Evolutionary conservation across 1,140 invertebrate species (phyloP), one percentile per base, ranked within the genome.

Genomic region (Orchesella cincta): DNA sequence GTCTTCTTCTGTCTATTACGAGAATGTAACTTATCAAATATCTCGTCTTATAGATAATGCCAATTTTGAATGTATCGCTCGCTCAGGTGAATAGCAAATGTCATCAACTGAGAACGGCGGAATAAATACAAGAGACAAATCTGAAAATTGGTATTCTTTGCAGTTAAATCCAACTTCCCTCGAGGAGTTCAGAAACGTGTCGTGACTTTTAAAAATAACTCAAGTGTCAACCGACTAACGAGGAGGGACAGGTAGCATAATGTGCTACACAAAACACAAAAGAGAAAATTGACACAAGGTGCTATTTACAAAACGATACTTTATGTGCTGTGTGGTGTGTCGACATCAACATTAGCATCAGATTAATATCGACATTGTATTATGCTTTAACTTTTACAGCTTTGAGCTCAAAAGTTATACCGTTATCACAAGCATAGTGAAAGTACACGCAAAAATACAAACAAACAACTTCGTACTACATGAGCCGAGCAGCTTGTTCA

Each of bases 201-300:
- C 23, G 52, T 12, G 52, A 57, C 8, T 57, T 57, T 57, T n/a
- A 57, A 57, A 57, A 57, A 57, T 57, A 57, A 57, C 23, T 14
- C 52, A 14, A 57, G 52, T 57, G 52, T 57, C 52, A 57, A 57
- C 52, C 23, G 39, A 5, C 39, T 46, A 18, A 46, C 14, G 23
- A 57, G 52, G 23, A 57, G 23, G 12, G 23, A 26, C 8, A 57
- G 23, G 52, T 3, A 14, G 23, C 3, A 57, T 26, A 26, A 3
- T 14, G 52, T n/a, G 23, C 14, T n/a, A 3, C 8, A 57, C 14
- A 57, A 23, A n/a, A 57, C 52, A 57, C 14, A n/a, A 57, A 57
- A 57, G 23, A 26, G 3, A 57, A 3, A 57, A 12, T 57, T 3
- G 8, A n/a, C 23, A 26, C 52, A 57, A 8, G 14, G 12, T 57